These are phyloP conservation scores for Laticauda laticaudata DNA, from an alignment of 2,113 vertebrate species.

Conservation along the genomic window DNA sequence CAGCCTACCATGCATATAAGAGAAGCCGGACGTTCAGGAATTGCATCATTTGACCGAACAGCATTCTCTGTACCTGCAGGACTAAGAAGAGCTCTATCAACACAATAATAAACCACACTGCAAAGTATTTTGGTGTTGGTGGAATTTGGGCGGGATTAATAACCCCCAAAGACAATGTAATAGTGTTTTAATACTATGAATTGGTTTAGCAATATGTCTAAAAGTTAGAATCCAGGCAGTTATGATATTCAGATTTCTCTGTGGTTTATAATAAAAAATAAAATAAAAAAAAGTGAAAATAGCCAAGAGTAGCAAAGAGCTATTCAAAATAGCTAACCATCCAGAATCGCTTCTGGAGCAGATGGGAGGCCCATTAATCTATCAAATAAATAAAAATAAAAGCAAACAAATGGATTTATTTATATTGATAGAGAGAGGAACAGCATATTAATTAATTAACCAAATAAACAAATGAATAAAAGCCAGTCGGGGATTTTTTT, in stretches of 20 bases:
- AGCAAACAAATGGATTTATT: background rate
- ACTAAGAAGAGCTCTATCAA: background rate
- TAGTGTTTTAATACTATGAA: background rate
- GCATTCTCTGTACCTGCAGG: background rate
- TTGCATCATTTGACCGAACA: background rate
- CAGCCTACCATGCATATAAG: constrained; percentile 13
- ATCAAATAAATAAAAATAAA: background rate
- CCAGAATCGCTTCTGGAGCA: background rate
- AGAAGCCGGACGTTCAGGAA: constrained; percentile 18
- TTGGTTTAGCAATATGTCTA: background rate
- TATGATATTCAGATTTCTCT: background rate
- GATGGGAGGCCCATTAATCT: background rate
- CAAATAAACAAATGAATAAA: background rate
- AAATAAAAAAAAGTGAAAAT: background rate
- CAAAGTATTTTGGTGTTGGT: background rate
- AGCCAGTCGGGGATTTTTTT: background rate
- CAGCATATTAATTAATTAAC: background rate
- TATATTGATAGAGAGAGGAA: background rate
- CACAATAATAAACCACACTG: background rate
- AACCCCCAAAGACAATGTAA: background rate
- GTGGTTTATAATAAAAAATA: background rate
- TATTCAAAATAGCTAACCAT: background rate
- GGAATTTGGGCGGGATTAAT: background rate
- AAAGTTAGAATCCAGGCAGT: background rate
- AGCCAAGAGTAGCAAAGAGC: background rate